Evolutionary conservation across 2,888 invertebrate species (phyloP), one percentile per base, ranked within the genome.

Genomic region (Ophion slaviceki): DNA sequence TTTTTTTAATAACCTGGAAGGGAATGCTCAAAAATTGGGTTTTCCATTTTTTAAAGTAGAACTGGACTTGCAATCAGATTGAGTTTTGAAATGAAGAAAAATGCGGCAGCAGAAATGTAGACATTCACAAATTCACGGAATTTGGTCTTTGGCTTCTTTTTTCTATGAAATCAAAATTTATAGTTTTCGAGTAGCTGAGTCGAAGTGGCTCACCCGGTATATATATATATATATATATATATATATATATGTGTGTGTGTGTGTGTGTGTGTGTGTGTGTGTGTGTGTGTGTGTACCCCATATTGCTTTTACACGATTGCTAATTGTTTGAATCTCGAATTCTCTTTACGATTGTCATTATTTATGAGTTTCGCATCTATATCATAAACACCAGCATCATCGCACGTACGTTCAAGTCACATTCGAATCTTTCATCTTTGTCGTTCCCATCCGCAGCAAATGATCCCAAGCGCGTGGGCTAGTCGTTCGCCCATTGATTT

Each of bases 311-410:
- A 90, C 90, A 88, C 89, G 89, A 90, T 90, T 91, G 90, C 91
- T 92, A 92, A 92, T 92, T 92, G 90, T 92, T 92, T 90, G 89
- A 88, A 90, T 80, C 79, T 66, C 67, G 62, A 89, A 91, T 93
- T 90, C 90, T 17, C 53, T 93, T 93, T 93, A 93, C 88, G 92
- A 91, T 89, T 87, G 87, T 89, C 89, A 89, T 90, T 87, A 90
- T 87, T 91, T 90, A 92, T 85, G 87, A 88, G 88, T 88, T 76
- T 72, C 62, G 14, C 82, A 79, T 80, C 36, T 62, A 36, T 67
- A 72, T 32, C 45, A 70, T 32, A 62, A 47, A 70, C 70, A 67
- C 28, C 61, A 53, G 17, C 17, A n/a, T 28, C 61, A 64, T 71
- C 57, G 40, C 71, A 62, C 53, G 74, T 17, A 14, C 17, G 45